Conservation (phyloP, 1,140 invertebrate species). For the Wasmannia auropunctata region DNA sequence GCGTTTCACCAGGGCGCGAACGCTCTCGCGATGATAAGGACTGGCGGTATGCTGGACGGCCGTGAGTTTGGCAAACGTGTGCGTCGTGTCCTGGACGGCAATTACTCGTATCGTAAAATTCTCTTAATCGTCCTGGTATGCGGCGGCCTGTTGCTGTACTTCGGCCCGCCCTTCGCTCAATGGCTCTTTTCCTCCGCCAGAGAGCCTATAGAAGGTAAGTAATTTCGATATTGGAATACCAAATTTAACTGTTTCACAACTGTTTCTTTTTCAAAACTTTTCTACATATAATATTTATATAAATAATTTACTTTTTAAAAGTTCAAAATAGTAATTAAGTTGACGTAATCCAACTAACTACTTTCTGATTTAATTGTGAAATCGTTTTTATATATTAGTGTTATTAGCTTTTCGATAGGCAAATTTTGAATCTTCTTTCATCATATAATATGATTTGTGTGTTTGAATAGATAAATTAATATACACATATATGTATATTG, state of each 20-base stretch:
- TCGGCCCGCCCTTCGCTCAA: constrained; percentile 88
- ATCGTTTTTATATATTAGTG: too few relatives aligned
- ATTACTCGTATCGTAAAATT: constrained; percentile 88
- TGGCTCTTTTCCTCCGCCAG: constrained; percentile 86
- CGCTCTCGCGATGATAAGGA: constrained; percentile 65
- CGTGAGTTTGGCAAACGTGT: constrained; percentile 86
- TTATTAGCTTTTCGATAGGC: too few relatives aligned
- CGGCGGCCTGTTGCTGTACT: constrained; percentile 88
- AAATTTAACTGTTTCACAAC: not conserved
- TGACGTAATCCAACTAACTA: too few relatives aligned
- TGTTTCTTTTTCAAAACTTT: not conserved
- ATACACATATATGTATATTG: too few relatives aligned
- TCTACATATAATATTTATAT: not conserved
- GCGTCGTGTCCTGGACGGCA: constrained; percentile 87
- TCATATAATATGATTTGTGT: too few relatives aligned
- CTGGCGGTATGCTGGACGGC: constrained; percentile 81
- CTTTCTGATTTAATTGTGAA: too few relatives aligned
- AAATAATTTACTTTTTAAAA: too few relatives aligned
- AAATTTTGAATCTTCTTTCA: too few relatives aligned
- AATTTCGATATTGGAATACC: not conserved
- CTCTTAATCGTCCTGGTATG: constrained; percentile 87
- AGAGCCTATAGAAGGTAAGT: constrained; percentile 81
- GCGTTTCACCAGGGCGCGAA: not conserved
- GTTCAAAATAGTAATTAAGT: too few relatives aligned
- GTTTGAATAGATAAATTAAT: too few relatives aligned